phyloP scores from a whole-genome alignment of 2,888 invertebrate genomes.

The Cancer borealis region DNA sequence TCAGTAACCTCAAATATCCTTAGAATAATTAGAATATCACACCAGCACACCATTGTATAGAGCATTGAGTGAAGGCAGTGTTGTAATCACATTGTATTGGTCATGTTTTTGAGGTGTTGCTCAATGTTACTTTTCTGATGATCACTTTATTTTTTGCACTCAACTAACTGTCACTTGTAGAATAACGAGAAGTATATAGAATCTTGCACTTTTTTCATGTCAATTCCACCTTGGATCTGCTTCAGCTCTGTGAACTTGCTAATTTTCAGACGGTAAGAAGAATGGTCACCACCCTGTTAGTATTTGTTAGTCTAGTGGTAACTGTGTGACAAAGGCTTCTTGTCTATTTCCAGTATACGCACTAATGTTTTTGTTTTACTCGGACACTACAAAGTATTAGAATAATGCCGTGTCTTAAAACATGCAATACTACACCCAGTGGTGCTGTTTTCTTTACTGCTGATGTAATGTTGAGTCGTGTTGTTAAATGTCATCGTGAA shows the following conservation, averaged over 20 bases:
- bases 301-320: neutral
- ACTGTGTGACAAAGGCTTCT: neutral
- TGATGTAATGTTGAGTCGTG: neutral
- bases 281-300: neutral
- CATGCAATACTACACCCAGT: neutral
- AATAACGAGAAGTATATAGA: constrained; percentile 6
- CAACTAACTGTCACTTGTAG: constrained; percentile 12
- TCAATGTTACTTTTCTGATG: neutral
- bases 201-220: constrained; percentile 61
- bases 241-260: constrained; percentile 46
- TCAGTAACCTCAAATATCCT: neutral
- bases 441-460: neutral
- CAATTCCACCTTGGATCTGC: constrained; percentile 26
- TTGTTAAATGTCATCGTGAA: neutral
- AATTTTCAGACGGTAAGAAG: constrained; percentile 57
- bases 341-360: neutral
- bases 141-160: constrained; percentile 7
- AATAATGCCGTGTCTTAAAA: neutral
- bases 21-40: neutral
- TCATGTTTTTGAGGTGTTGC: neutral
- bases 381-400: neutral
- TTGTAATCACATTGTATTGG: neutral
- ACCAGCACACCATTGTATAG: neutral
- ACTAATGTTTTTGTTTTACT: neutral
- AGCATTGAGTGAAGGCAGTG: neutral